Percentiles rank a stretch among this genome's conserved stretches.
These are phyloP conservation scores for Callospermophilus lateralis DNA, from an alignment of 2,113 vertebrate species.

Conservation along the genomic window DNA sequence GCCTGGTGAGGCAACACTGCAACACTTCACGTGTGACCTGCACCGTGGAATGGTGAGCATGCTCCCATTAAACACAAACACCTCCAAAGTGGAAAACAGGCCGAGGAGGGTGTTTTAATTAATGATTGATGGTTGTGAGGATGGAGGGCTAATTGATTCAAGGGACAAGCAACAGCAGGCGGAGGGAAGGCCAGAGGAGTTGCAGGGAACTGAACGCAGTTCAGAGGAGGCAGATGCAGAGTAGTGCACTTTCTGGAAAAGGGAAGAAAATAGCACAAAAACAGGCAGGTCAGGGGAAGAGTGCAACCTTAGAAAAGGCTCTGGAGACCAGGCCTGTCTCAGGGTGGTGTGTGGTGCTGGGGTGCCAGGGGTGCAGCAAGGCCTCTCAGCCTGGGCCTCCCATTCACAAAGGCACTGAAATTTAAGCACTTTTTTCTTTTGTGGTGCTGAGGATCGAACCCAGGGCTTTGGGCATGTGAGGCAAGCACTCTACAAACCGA, in stretches of 20 bases:
- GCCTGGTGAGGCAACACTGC: slow-evolving; percentile 42
- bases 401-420: background rate
- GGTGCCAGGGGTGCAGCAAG: background rate
- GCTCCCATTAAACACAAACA: slow-evolving; percentile 59
- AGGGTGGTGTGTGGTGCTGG: background rate
- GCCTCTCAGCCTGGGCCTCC: background rate
- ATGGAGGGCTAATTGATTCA: slow-evolving; percentile 38
- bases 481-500: too few species aligned
- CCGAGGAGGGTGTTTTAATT: slow-evolving; percentile 51
- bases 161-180: slow-evolving; percentile 39
- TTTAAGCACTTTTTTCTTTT: background rate
- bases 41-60: slow-evolving; percentile 29
- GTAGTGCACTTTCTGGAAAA: background rate
- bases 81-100: slow-evolving; percentile 50
- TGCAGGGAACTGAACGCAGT: background rate
- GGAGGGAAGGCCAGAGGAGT: background rate
- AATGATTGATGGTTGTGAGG: slow-evolving; percentile 55
- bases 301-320: slow-evolving; percentile 5
- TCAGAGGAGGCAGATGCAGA: slow-evolving; percentile 1
- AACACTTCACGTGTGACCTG: slow-evolving; percentile 53
- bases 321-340: background rate
- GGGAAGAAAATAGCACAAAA: slow-evolving; percentile 16
- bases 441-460: too few species aligned
- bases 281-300: fast-evolving
- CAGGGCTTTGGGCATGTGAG: too few species aligned